Base-by-base conservation (phyloP, 2,113 vertebrate species). In the Peucedramus taeniatus region DNA sequence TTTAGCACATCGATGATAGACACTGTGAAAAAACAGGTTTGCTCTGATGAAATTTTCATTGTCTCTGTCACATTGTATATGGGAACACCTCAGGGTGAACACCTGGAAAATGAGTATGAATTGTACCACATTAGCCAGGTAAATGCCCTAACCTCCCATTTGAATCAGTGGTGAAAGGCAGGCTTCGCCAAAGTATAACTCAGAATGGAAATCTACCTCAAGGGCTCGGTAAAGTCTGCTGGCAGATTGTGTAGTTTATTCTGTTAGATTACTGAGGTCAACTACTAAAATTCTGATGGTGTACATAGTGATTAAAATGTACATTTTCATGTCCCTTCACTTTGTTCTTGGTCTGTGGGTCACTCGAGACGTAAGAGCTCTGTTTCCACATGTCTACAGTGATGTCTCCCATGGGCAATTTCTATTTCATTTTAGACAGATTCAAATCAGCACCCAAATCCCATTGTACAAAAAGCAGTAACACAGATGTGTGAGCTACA, bases 361-460 rank as follows among this genome's bases (percentile, higher is more conserved):
- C 54, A 23, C 33, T 42, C 33, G 72, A 83, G 30, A 68, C 11
- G 69, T 47, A 83, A 66, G 54, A 82, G 9, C 35, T 78, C 63
- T 11, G 11, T 72, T 66, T 91, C 56, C 54, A 27, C 15, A 61
- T 33, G 30, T 60, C 21, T 56, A 22, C 37, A 64, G 50, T 27
- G 19, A 6, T 28, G 28, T 83, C 39, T 92, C 39, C 40, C 39
- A 40, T 11, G 30, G n/a, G 15, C 54, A 85, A n/a, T 33, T 42
- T 72, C 88, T 71, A 33, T 75, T 83, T 83, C 26, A 64, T 60
- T 79, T 75, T 50, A 86, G 56, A 86, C n/a, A 75, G 35, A 72
- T 78, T 87, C 66, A 90, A 89, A 59, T 66, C 79, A 87, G 68
- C n/a, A 23, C 26, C 40, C 45, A 70, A 47, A 71, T 15, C 15